Evolutionary conservation across 35 echinoderm and acorn worm genomes (phyloP), one percentile per base, ranked within the genome.

Genomic region (Apostichopus japonicus): DNA sequence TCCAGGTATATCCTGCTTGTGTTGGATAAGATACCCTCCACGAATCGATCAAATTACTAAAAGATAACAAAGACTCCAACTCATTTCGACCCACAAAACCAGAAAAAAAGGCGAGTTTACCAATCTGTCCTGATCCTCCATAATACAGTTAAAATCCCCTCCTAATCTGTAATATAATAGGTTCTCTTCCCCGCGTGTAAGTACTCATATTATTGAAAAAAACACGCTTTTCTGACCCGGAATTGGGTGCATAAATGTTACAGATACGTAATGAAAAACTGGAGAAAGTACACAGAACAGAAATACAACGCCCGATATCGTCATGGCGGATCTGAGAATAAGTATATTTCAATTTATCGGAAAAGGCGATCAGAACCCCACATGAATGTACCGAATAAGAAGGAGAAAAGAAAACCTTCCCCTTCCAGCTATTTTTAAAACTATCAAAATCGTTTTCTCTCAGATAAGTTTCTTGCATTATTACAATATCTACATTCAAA

Each of bases 141-240:
- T 59, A 51, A 92, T 33, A 92, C 91, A 92, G 65, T 92, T 92
- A 92, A 92, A 92, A 84, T 92, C 54, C n/a, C 91, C 79, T 4
- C 19, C 91, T 2, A 92, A n/a, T 65, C 83, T 61, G 51, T 2
- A 92, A n/a, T 65, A 92, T 61, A 44, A 92, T 3, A 23, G 91
- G 91, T 14, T 83, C n/a, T 52, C 52, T 58, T 52, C 91, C 79
- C 44, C 58, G 51, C 25, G 24, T 58, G 24, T 10, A 61, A 33
- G 5, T 44, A 82, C 19, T 4, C 6, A 84, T 15, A 63, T 54
- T n/a, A 84, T 84, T 80, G 16, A 92, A 70, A 83, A 82, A 84
- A 7, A 10, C 21, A 21, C 27, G 44, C 79, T 59, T 79, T 83
- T 65, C 10, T 22, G 19, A 59, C 23, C 78, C 14, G 5, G 80